Percentiles rank a stretch among this genome's conserved stretches.
Conservation (phyloP, 1,140 invertebrate genomes). For the Colletes gigas region DNA sequence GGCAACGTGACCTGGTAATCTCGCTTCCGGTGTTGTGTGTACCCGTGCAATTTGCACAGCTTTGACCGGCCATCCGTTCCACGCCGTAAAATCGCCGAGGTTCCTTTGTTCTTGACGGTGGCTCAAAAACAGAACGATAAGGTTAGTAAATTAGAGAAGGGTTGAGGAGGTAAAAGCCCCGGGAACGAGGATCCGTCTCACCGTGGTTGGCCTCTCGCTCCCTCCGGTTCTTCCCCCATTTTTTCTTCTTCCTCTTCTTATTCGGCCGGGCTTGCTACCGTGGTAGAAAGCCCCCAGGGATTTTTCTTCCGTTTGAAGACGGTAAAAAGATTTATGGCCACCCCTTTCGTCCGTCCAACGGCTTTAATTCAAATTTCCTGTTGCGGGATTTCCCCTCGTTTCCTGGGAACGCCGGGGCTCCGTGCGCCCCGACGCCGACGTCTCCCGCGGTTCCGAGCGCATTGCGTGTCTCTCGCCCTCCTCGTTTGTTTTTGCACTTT, state of each 20-base stretch:
- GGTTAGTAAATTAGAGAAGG: slow-evolving; percentile 45
- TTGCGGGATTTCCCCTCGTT: not conserved
- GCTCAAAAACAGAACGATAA: slow-evolving; percentile 37
- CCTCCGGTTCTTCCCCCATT: not conserved
- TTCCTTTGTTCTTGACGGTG: slow-evolving; percentile 24
- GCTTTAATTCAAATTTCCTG: slow-evolving; percentile 50
- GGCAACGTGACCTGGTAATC: slow-evolving; percentile 30
- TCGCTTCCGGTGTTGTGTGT: slow-evolving; percentile 34
- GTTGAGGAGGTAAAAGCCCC: not conserved
- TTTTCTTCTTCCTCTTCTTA: not conserved
- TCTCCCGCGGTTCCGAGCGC: not conserved
- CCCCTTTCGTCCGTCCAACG: slow-evolving; percentile 17
- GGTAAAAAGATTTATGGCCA: slow-evolving; percentile 47
- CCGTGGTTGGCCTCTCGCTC: not conserved
- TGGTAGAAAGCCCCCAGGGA: slow-evolving; percentile 7
- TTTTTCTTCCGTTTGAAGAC: slow-evolving; percentile 38
- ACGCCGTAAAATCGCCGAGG: slow-evolving; percentile 5
- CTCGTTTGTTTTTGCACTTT: not conserved
- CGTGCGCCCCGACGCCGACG: no score
- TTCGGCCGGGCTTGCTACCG: not conserved
- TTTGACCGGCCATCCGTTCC: slow-evolving; percentile 41
- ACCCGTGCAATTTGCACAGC: slow-evolving; percentile 34
- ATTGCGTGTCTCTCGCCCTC: not conserved
- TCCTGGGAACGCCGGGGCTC: not conserved
- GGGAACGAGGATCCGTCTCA: slow-evolving; percentile 4